Evolutionary conservation across 2,113 vertebrate genomes (phyloP).

Genomic region (Psilopsiagon aurifrons): DNA sequence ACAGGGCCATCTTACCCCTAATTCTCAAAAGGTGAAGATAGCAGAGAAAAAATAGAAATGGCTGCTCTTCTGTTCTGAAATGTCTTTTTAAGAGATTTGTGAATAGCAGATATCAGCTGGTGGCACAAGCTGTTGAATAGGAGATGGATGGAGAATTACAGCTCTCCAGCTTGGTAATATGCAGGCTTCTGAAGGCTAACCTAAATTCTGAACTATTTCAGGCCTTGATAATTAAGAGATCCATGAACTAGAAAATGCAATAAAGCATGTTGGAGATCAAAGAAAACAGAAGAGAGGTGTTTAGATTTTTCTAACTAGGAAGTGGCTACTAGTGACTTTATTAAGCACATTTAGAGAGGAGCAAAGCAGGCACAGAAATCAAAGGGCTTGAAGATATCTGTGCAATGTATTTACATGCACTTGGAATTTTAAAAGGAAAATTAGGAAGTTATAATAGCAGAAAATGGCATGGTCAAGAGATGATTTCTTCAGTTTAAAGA

Average conservation of each 20-base stretch:
- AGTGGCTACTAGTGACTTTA: not conserved
- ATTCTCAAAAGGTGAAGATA: not conserved
- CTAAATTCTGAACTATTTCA: not conserved
- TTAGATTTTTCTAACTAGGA: not conserved
- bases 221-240: not conserved
- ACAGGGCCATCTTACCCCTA: not conserved
- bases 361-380: not conserved
- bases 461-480: not conserved
- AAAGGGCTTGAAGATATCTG: not conserved
- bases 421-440: constrained; percentile 5
- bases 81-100: not conserved
- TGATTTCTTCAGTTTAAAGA: not conserved
- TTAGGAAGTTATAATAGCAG: not conserved
- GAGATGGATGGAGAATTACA: not conserved
- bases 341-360: not conserved
- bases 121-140: not conserved
- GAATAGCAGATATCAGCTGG: not conserved
- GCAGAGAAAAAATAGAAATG: not conserved
- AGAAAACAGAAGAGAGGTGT: not conserved
- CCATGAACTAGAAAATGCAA: not conserved
- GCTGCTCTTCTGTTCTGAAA: not conserved
- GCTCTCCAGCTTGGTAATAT: not conserved
- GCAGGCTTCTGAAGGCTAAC: not conserved
- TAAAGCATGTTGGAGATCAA: not conserved
- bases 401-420: not conserved